phyloP scores from a whole-genome alignment of 2,888 invertebrate species.

The Nomada flava region DNA sequence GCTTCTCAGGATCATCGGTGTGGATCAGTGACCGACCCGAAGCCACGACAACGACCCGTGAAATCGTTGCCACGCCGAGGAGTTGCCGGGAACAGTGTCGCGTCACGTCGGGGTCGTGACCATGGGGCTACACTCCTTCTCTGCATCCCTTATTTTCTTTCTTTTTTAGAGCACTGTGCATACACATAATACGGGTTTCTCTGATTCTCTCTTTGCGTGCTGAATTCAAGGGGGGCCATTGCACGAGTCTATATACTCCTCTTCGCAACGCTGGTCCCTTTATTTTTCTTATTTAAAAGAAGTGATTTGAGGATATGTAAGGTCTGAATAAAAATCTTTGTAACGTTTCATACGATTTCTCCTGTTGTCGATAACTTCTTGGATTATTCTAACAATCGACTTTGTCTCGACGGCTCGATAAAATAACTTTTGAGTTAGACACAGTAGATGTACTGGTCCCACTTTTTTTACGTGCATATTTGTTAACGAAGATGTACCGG shows the following conservation, averaged over 20 bases:
- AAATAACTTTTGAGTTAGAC: too few relatives aligned
- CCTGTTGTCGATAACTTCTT: too few relatives aligned
- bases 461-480: too few relatives aligned
- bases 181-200: background rate
- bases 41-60: slow-evolving; percentile 66
- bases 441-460: too few relatives aligned
- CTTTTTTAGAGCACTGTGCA: background rate
- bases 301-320: too few relatives aligned
- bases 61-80: slow-evolving; percentile 55
- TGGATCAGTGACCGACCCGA: slow-evolving; percentile 77
- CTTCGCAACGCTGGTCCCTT: background rate
- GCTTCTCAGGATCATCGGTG: slow-evolving; percentile 66
- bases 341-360: too few relatives aligned
- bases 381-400: too few relatives aligned
- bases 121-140: slow-evolving; percentile 20
- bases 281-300: too few relatives aligned
- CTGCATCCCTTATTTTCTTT: background rate
- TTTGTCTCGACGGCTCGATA: too few relatives aligned
- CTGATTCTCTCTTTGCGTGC: background rate
- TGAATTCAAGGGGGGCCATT: background rate
- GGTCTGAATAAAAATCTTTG: too few relatives aligned
- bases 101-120: slow-evolving; percentile 28
- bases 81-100: slow-evolving; percentile 29
- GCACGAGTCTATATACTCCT: background rate
- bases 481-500: too few relatives aligned